Base-by-base conservation (phyloP, 2,797 vertebrate species). In the Oceanodroma leucorhoa region DNA sequence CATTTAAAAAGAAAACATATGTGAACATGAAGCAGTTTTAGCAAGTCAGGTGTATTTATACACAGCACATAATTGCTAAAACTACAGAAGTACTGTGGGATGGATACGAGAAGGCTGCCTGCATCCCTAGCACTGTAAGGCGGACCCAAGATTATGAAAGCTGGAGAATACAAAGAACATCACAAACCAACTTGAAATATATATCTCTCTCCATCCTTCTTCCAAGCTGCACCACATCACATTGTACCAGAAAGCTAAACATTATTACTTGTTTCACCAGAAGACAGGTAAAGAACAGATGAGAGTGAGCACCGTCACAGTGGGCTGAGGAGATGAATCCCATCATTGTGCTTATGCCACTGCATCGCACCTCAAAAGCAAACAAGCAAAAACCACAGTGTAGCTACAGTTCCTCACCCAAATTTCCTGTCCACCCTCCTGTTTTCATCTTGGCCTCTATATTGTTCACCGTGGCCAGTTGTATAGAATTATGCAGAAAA, bases 221-320 rank as follows among this genome's bases (percentile, higher is more conserved):
- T 40, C 51, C 45, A 84, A 69, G 54, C 11, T 55, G 32, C 24
- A 58, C 8, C 48, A 51, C 32, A 70, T 9, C 2, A 1, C 9
- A 7, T 11, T 32, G 36, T 19, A 30, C 6, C 27, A 57, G 8
- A 65, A 71, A 66, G 22, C 27, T 38, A 27, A 71, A 26, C 3
- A 10, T 19, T 14, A 11, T 34, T 53, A 53, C 12, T 77, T 65
- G 11, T 32, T 60, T 71, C 55, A 30, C 57, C 17, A 65, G 11
- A 53, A 55, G 27, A 26, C 3, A 12, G 11, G 36, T 19, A 12
- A 32, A 32, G 40, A 61, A 26, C 30, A 77, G 79, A 29, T 40
- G 29, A 32, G 14, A 38, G 12, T 0, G 1, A 77, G 43, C 43
- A 38, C 15, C 3, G 4, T 9, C 16, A 6, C 34, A 19, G 21